A percentile compares a stretch with the other conserved stretches of the same genome.
Conservation (phyloP, 2,113 vertebrate genomes). For the Saccopteryx bilineata region DNA sequence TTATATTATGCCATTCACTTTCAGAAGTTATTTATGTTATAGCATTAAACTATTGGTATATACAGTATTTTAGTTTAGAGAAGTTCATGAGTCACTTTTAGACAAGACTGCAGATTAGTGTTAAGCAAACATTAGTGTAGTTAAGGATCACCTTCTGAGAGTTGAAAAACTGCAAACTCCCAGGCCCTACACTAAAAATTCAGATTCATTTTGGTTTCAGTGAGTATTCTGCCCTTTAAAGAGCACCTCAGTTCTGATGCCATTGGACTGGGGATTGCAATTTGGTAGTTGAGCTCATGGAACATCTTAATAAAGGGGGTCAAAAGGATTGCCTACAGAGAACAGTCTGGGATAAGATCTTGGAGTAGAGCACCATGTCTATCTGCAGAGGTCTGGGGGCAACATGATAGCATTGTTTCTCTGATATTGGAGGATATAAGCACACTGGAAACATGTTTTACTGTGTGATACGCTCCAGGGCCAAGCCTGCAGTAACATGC, state of each 20-base stretch:
- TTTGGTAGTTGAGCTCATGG: constrained; percentile 35
- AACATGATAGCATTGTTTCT: not conserved
- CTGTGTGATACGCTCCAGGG: not conserved
- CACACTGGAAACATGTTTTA: constrained; percentile 5
- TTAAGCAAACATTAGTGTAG: constrained; percentile 11
- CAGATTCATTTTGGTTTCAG: not conserved
- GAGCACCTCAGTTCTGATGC: not conserved
- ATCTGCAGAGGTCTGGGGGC: not conserved
- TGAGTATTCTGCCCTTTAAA: constrained; percentile 46
- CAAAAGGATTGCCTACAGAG: not conserved
- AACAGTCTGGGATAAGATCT: constrained; percentile 23
- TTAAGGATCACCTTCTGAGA: not conserved
- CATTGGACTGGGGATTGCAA: not conserved
- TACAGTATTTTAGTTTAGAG: not conserved
- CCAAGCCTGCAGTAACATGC: not conserved
- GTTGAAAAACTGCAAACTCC: constrained; percentile 41
- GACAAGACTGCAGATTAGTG: constrained; percentile 19
- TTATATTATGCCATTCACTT: constrained; percentile 45
- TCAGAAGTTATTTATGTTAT: not conserved
- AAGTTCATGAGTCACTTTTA: constrained; percentile 20
- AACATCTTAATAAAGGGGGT: constrained; percentile 28
- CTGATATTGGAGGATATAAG: constrained; percentile 1
- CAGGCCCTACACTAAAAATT: constrained; percentile 9
- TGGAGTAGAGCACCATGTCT: not conserved
- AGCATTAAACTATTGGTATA: constrained; percentile 10